A percentile compares a stretch with the other conserved stretches of the same genome.
phyloP scores from a whole-genome alignment of 2,113 vertebrate species.

The Microcebus lehilahytsara region DNA sequence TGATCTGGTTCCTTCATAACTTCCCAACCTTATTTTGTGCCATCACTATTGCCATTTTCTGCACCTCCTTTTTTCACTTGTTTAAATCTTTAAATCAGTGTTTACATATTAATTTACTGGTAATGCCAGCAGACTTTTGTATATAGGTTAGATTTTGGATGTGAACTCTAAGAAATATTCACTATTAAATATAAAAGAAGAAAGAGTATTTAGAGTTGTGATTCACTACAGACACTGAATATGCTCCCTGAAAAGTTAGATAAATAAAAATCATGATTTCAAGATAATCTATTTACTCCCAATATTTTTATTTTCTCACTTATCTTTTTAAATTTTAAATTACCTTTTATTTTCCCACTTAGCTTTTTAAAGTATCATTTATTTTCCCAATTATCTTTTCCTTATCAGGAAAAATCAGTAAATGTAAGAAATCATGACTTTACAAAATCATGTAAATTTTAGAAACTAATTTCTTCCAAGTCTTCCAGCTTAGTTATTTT shows the following conservation, averaged over 20 bases:
- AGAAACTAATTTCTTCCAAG: constrained; percentile 19
- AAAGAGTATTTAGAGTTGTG: not conserved
- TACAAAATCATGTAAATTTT: constrained; percentile 19
- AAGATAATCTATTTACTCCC: not conserved
- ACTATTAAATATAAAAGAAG: constrained; percentile 5
- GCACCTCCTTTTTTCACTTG: not conserved
- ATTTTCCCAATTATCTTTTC: too few relatives aligned
- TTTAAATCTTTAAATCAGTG: constrained; percentile 21
- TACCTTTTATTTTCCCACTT: too few relatives aligned
- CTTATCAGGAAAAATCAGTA: not conserved
- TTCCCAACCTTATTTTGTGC: not conserved
- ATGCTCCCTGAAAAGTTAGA: not conserved
- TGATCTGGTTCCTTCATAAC: not conserved
- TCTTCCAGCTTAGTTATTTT: constrained; percentile 30
- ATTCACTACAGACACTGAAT: not conserved
- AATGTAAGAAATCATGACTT: constrained; percentile 32
- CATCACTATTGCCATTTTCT: not conserved
- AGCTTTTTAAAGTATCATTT: too few relatives aligned
- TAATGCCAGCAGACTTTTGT: not conserved
- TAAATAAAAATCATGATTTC: constrained; percentile 17
- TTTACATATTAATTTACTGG: not conserved
- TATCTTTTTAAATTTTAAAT: too few relatives aligned
- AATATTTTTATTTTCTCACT: not conserved
- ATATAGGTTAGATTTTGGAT: not conserved
- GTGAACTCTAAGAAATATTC: not conserved